These are phyloP conservation scores for Salpingus planirostris DNA, from an alignment of 2,888 invertebrate genomes.

Conservation along the genomic window DNA sequence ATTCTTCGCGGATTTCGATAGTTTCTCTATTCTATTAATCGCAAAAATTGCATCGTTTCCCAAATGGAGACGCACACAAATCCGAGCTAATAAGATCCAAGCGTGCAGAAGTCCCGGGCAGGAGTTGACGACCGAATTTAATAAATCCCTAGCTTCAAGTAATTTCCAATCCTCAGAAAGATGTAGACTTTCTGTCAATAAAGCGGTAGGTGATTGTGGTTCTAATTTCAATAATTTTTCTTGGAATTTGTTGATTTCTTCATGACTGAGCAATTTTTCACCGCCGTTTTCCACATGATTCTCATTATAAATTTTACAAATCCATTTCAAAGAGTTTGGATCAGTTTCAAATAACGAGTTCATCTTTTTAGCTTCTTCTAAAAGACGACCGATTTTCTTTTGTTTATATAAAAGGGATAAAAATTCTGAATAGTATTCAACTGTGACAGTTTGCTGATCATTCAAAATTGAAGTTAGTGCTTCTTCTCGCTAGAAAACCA, in stretches of 20 bases:
- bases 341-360: conserved; percentile 43
- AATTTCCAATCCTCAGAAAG: conserved; percentile 46
- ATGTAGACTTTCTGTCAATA: conserved; percentile 53
- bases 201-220: conserved; percentile 51
- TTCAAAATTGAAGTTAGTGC: conserved; percentile 27
- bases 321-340: conserved; percentile 50
- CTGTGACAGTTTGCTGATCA: conserved; percentile 21
- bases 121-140: conserved; percentile 31
- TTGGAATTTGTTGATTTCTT: conserved; percentile 43
- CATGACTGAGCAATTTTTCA: conserved; percentile 10
- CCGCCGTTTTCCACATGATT: conserved; percentile 29
- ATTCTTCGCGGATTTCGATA: too few species aligned
- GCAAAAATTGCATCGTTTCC: conserved; percentile 33
- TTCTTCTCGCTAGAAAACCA: conserved; percentile 37
- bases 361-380: conserved; percentile 45
- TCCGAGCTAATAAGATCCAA: conserved; percentile 44
- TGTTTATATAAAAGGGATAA: conserved; percentile 43
- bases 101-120: conserved; percentile 41
- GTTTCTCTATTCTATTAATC: too few species aligned
- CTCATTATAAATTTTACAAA: conserved; percentile 52
- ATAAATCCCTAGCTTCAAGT: conserved; percentile 47
- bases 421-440: conserved; percentile 43
- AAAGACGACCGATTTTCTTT: conserved; percentile 38
- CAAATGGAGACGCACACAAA: conserved; percentile 38
- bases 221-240: conserved; percentile 48